Evolutionary conservation across 2,888 invertebrate species (phyloP).

Genomic region (Acanthosoma haemorrhoidale): DNA sequence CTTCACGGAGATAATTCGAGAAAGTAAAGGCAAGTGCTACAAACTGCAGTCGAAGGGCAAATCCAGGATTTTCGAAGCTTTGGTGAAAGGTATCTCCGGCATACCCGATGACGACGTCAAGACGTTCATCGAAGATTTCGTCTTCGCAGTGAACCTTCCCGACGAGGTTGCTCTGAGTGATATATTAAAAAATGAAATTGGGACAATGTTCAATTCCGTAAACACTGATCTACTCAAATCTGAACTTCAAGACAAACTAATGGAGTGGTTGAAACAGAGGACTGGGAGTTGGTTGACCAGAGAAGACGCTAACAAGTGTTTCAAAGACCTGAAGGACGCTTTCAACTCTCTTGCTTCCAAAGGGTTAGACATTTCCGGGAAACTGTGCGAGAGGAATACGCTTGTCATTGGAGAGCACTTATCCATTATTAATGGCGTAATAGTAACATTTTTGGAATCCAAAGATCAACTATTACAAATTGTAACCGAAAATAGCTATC

Average conservation of each 20-base stretch:
- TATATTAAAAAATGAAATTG: neutral
- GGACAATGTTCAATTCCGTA: neutral
- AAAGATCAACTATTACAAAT: neutral
- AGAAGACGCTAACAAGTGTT: neutral
- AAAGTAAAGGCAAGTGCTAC: neutral
- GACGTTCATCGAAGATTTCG: neutral
- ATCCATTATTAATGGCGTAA: no score
- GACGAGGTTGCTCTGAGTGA: neutral
- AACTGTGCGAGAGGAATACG: neutral
- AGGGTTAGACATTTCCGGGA: neutral
- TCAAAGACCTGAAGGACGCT: neutral
- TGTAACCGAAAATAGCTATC: neutral
- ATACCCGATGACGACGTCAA: neutral
- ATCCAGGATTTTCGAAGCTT: neutral
- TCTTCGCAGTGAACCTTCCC: neutral
- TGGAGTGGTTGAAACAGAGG: constrained; percentile 1
- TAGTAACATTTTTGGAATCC: neutral
- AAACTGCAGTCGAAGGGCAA: neutral
- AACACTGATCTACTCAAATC: neutral
- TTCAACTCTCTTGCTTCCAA: neutral
- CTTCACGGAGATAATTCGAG: neutral
- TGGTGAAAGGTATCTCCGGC: neutral
- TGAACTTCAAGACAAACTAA: neutral
- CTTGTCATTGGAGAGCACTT: neutral
- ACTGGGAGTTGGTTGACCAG: neutral